These are phyloP conservation scores for Glareola pratincola DNA, from an alignment of 2,113 vertebrate species.

Conservation along the genomic window DNA sequence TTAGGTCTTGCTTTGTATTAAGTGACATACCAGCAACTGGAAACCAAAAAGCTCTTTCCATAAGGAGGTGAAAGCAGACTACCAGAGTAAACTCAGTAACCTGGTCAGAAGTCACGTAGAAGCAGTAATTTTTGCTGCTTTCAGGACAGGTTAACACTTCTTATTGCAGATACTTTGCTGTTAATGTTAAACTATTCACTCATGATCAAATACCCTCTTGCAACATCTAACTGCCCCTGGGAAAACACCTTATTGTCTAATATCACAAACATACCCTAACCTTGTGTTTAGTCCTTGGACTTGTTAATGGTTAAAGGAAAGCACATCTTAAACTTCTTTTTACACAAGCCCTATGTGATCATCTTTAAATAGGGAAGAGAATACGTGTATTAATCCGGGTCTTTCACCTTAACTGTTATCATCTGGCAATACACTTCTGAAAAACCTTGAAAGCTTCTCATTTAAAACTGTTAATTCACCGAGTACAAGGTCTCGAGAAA, in stretches of 20 bases:
- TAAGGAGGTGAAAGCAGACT: background rate
- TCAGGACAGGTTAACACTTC: background rate
- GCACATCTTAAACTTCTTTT: background rate
- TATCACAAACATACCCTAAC: background rate
- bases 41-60: background rate
- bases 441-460: background rate
- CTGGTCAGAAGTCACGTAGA: background rate
- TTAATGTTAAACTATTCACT: background rate
- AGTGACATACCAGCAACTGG: background rate
- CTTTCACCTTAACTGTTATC: background rate
- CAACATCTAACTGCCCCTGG: background rate
- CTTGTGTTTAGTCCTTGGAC: background rate
- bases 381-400: accelerated
- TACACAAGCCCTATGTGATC: background rate
- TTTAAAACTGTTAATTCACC: accelerated
- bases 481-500: background rate
- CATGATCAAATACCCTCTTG: background rate
- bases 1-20: background rate
- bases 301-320: background rate
- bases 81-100: background rate
- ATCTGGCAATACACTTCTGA: background rate
- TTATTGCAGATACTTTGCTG: background rate
- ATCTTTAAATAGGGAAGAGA: background rate
- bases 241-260: background rate
- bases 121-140: background rate